Conservation (phyloP, 2,797 vertebrate genomes). For the Enteromius unitaeniatus region DNA sequence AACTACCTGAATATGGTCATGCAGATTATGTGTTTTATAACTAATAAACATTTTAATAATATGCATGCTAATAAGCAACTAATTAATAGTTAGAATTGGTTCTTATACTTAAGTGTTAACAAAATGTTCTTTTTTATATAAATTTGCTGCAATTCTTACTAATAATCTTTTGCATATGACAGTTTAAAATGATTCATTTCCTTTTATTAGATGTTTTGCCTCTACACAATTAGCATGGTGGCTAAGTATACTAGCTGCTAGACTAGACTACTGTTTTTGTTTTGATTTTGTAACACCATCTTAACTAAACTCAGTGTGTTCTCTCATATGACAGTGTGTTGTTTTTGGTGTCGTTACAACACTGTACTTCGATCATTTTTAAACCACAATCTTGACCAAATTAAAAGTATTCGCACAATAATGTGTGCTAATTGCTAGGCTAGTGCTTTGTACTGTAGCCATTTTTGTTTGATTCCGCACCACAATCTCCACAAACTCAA, state of each 20-base stretch:
- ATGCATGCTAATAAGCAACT: neutral
- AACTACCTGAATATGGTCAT: neutral
- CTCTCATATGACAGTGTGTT: neutral
- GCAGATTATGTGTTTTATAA: neutral
- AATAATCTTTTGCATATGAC: neutral
- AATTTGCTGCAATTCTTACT: neutral
- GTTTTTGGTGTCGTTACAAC: neutral
- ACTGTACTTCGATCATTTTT: neutral
- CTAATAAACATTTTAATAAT: neutral
- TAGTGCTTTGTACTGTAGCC: neutral
- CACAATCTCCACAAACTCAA: neutral
- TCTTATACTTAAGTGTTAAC: neutral
- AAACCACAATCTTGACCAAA: neutral
- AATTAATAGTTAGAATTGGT: neutral
- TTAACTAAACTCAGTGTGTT: neutral
- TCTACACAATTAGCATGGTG: neutral
- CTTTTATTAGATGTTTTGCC: neutral
- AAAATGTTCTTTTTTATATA: neutral
- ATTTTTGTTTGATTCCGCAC: neutral
- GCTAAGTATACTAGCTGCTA: neutral
- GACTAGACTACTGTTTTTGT: neutral
- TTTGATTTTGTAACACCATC: neutral
- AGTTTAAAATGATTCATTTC: neutral
- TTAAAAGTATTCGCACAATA: neutral
- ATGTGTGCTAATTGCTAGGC: neutral